These are phyloP conservation scores for Cinara cedri DNA, from an alignment of 2,888 invertebrate genomes.

Conservation along the genomic window DNA sequence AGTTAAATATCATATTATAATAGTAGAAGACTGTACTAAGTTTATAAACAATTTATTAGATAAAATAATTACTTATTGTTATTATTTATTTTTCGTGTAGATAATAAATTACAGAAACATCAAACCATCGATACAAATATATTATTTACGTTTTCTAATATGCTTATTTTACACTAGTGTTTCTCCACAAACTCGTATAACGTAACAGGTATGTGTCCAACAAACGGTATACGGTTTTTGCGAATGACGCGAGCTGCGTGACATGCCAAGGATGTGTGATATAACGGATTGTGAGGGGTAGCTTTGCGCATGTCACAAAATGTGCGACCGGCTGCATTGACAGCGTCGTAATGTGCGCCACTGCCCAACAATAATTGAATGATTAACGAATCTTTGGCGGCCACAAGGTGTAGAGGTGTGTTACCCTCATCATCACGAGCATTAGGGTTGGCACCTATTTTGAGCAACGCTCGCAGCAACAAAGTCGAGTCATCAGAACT, in stretches of 20 bases:
- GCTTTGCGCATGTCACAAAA: conserved; percentile 71
- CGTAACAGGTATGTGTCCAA: conserved; percentile 46
- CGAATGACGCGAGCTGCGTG: conserved; percentile 80
- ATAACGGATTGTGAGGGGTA: conserved; percentile 75
- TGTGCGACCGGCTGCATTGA: conserved; percentile 78
- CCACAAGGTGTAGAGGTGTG: conserved; percentile 85
- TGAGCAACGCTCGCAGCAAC: conserved; percentile 72
- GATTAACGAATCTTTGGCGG: conserved; percentile 73
- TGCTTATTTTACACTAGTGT: conserved; percentile 38
- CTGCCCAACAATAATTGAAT: conserved; percentile 71
- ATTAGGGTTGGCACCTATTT: conserved; percentile 83
- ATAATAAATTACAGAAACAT: conserved; percentile 57
- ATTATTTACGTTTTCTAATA: conserved; percentile 23
- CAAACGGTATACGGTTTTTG: conserved; percentile 62
- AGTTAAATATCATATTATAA: background rate
- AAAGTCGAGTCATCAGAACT: conserved; percentile 73
- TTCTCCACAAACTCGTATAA: conserved; percentile 47
- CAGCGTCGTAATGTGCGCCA: conserved; percentile 85
- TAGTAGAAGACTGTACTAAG: conserved; percentile 28
- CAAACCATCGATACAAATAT: conserved; percentile 45
- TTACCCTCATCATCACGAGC: conserved; percentile 82
- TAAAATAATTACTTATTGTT: conserved; percentile 29
- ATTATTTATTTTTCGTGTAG: conserved; percentile 25
- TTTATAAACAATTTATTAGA: conserved; percentile 29
- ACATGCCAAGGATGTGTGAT: conserved; percentile 82